Evolutionary conservation across 2,113 vertebrate species (phyloP).

Genomic region (Xenopus laevis): DNA sequence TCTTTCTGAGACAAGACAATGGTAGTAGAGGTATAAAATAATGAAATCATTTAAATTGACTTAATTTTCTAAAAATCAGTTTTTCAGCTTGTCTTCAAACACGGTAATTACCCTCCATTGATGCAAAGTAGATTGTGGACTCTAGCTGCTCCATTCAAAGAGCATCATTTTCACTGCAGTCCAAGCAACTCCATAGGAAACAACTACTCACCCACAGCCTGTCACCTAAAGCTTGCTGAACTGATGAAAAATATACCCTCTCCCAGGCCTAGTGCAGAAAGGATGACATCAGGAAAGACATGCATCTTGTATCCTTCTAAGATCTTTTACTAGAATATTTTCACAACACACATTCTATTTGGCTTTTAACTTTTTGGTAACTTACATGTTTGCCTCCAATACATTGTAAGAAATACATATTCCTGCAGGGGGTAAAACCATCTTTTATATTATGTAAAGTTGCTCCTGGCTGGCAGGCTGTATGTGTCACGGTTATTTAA

Average conservation of each 20-base stretch:
- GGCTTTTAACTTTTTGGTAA: too few species aligned
- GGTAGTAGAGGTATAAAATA: too few species aligned
- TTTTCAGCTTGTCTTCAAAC: constrained; percentile 61
- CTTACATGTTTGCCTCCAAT: too few species aligned
- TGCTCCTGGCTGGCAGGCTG: too few species aligned
- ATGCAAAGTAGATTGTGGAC: constrained; percentile 72
- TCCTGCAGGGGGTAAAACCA: too few species aligned
- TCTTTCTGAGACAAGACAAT: too few species aligned
- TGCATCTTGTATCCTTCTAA: constrained; percentile 60
- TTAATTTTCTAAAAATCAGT: background rate
- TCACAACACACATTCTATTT: too few species aligned
- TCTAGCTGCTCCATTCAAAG: constrained; percentile 78
- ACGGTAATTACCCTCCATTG: constrained; percentile 69
- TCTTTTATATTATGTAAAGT: too few species aligned
- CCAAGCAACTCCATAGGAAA: constrained; percentile 83
- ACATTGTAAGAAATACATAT: too few species aligned
- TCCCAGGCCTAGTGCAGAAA: background rate
- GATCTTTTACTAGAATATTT: too few species aligned
- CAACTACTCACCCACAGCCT: constrained; percentile 74
- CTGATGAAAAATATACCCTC: constrained; percentile 50
- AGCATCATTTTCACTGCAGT: constrained; percentile 61
- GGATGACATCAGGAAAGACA: constrained; percentile 17
- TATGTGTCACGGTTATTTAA: too few species aligned
- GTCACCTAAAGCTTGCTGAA: constrained; percentile 66
- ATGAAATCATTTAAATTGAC: too few species aligned